Evolutionary conservation across 2,797 vertebrate species (phyloP).

Genomic region (Cyprinella venusta): DNA sequence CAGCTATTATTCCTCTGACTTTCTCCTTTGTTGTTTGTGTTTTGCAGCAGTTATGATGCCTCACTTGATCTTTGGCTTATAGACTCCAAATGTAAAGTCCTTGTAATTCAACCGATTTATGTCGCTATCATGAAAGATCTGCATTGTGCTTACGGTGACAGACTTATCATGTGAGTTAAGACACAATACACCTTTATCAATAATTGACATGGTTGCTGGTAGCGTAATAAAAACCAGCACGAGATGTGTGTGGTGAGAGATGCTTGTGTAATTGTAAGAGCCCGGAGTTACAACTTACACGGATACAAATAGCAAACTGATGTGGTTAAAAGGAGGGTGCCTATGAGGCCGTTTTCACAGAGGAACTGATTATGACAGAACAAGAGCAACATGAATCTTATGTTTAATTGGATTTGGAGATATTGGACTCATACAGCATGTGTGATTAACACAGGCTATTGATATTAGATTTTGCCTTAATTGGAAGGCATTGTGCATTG

Average conservation of each 20-base stretch:
- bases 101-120: not conserved
- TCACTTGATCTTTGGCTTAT: conserved; percentile 12
- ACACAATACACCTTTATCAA: conserved; percentile 45
- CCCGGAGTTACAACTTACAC: not conserved
- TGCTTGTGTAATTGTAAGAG: conserved; percentile 18
- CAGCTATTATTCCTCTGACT: conserved; percentile 1
- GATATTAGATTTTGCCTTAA: not conserved
- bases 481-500: not conserved
- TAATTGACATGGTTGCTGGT: conserved; percentile 37
- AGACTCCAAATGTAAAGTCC: not conserved
- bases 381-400: conserved; percentile 23
- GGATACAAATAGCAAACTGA: conserved; percentile 1
- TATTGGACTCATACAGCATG: not conserved
- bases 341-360: not conserved
- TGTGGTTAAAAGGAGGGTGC: conserved; percentile 19
- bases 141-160: conserved; percentile 26
- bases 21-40: conserved; percentile 6
- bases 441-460: not conserved
- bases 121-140: not conserved
- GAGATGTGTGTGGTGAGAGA: conserved; percentile 10
- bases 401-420: conserved; percentile 10
- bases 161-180: not conserved
- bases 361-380: conserved; percentile 12
- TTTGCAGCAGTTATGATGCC: not conserved
- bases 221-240: conserved; percentile 18